Evolutionary conservation across 2,113 vertebrate species (phyloP).

Genomic region (Atrichornis clamosus): DNA sequence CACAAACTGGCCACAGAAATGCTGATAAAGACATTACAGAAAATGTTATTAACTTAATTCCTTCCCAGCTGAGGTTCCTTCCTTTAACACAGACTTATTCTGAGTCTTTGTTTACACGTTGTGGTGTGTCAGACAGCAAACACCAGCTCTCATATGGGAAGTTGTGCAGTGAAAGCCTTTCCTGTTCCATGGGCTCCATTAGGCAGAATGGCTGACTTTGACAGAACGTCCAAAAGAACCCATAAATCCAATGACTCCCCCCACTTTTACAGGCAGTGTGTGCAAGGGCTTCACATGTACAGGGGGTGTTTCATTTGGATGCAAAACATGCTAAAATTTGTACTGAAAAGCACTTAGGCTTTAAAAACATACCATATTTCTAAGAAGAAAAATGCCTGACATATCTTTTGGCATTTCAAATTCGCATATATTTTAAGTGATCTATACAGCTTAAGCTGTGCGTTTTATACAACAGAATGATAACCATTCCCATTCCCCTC

Average conservation of each 20-base stretch:
- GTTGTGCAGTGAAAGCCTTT: neutral
- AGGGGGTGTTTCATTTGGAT: neutral
- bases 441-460: neutral
- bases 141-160: neutral
- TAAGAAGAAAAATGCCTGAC: constrained; percentile 8
- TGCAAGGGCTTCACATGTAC: neutral
- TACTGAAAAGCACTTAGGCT: constrained; percentile 24
- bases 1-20: constrained; percentile 46
- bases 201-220: constrained; percentile 17
- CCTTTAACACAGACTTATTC: neutral
- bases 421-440: constrained; percentile 25
- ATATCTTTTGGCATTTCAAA: constrained; percentile 43
- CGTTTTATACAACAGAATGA: constrained; percentile 32
- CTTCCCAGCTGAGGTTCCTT: neutral
- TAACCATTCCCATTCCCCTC: constrained; percentile 48
- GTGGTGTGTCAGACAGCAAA: neutral
- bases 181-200: neutral
- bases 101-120: neutral
- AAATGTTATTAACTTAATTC: constrained; percentile 37
- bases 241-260: constrained; percentile 22
- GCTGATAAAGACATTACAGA: constrained; percentile 48
- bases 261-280: neutral
- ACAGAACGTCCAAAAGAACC: neutral
- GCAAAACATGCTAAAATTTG: constrained; percentile 36
- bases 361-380: constrained; percentile 33